Evolutionary conservation across 2,797 vertebrate genomes (phyloP), one percentile per base, ranked within the genome.

Genomic region (Siniperca obscura): DNA sequence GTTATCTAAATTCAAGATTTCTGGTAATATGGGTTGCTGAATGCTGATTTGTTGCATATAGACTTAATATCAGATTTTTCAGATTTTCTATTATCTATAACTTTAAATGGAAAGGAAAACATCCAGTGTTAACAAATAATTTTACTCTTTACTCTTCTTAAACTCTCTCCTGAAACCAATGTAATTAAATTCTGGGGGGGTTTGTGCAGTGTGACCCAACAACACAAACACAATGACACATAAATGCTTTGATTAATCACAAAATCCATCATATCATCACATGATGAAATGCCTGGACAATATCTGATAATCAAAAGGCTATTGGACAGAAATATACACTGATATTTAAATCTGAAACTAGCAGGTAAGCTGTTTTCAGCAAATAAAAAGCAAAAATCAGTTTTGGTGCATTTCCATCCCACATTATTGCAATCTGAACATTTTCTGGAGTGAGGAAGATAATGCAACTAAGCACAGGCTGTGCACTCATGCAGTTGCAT

Each of bases 401-500:
- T 55, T 34, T 78, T 21, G 13, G 30, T 80, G 56, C 30, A 69
- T 84, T 60, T 44, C n/a, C 7, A 25, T 48, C 22, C 12, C 17
- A 34, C n/a, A 40, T 19, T 12, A 56, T 34, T 68, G n/a, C 5
- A 68, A 52, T 40, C 14, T 5, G 16, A 48, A 60, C 8, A 42
- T 78, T 57, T 62, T 34, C 12, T 60, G 11, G 1, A 52, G 55
- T 5, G 3, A 61, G 21, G 19, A 70, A 3, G 50, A 53, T 36
- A 71, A 57, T 38, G 21, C 14, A 64, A 73, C 81, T 68, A 65
- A 69, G 61, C 42, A 25, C 57, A 65, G 14, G 6, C 4, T 40
- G 8, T 52, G 10, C 40, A 10, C 46, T 60, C 3, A 38, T 53
- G 56, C 56, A 60, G 70, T 56, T 76, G 40, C 27, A 76, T 68